Base-by-base conservation (phyloP, 2,888 invertebrate genomes). In the Miltochrista miniata region DNA sequence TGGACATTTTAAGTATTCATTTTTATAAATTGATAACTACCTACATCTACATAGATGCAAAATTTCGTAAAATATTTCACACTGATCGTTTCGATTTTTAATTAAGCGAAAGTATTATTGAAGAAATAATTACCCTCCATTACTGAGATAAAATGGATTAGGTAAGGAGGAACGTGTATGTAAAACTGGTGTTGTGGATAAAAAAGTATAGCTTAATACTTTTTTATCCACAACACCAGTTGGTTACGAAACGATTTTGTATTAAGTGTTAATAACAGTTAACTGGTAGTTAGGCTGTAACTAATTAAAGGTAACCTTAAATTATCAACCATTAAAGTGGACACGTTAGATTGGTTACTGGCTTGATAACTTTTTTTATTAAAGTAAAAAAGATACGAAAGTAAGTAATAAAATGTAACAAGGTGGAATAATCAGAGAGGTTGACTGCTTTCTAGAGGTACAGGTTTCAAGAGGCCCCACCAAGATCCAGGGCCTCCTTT, bases 241-340 rank as follows among this genome's bases (percentile, higher is more conserved):
- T 51, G 34, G 52, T 60, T 73, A 74, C 67, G 72, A 70, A 76
- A 79, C 71, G 64, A 66, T 70, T 71, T 69, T 15, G 64, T 70
- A 40, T 71, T 80, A 72, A 70, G 71, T 70, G 77, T 80, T 81
- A 79, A 82, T 79, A 70, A 72, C 72, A 61, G 66, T 58, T 62
- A 59, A 73, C 70, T 70, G 65, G 72, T 72, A 72, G 76, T 81
- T 78, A 79, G 68, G 72, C 64, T 63, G 61, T 62, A 76, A 77
- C 76, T 77, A 79, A 81, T 79, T 81, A 79, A 77, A 74, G 62
- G 59, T 64, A 79, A 72, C 76, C 72, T 70, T 71, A 68, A 62
- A 79, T 79, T 79, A 81, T 74, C 70, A 71, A 73, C 75, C 67
- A 79, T 76, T 80, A 75, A 76, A 74, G 66, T 67, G 59, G 64